A percentile compares a stretch with the other conserved stretches of the same genome.
phyloP scores from a whole-genome alignment of 1,140 invertebrate genomes.

The Lucilia cuprina region DNA sequence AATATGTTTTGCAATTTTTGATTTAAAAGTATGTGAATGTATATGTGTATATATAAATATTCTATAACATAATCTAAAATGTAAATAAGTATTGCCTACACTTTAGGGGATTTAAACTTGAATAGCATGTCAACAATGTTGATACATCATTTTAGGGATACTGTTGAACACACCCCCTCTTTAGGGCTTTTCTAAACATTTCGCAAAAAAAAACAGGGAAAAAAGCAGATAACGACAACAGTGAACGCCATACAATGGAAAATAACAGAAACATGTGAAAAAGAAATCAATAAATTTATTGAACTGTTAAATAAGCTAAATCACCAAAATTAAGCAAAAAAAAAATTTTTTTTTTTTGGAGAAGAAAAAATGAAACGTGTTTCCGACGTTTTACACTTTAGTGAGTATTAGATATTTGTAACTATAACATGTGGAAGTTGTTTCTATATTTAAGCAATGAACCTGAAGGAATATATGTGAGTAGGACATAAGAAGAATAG shows the following conservation, averaged over 20 bases:
- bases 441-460: background rate
- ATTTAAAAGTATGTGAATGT: background rate
- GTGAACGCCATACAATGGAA: too few relatives aligned
- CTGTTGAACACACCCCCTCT: background rate
- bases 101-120: background rate
- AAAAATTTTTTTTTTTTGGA: background rate
- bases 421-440: background rate
- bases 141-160: background rate
- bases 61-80: background rate
- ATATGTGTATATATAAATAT: background rate
- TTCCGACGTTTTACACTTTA: background rate
- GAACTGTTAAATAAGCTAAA: constrained; percentile 11
- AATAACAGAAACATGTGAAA: background rate
- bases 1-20: too few relatives aligned
- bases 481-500: background rate
- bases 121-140: background rate
- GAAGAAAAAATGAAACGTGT: background rate
- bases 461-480: background rate
- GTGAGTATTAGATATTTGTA: background rate
- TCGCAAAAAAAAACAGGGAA: background rate
- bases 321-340: background rate
- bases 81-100: background rate
- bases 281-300: constrained; percentile 11
- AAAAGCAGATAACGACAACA: too few relatives aligned
- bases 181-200: too few relatives aligned